Percentiles rank a stretch among this genome's conserved stretches.
phyloP scores from a whole-genome alignment of 2,797 vertebrate species.

The Sarcophilus harrisii region DNA sequence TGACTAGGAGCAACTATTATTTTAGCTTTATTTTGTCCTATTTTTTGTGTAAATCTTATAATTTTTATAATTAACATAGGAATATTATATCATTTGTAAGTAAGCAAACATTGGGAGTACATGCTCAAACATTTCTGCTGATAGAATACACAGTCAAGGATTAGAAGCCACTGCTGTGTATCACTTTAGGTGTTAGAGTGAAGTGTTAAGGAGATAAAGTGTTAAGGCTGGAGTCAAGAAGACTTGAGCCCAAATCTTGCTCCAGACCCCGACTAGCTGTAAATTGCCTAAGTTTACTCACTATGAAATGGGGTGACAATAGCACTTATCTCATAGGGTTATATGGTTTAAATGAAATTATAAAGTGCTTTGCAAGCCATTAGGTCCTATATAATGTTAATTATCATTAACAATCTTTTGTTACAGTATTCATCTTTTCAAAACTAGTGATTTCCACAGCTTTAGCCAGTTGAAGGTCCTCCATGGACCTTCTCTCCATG shows the following conservation, averaged over 20 bases:
- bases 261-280: background rate
- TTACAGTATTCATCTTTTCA: background rate
- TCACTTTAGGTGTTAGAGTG: background rate
- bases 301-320: background rate
- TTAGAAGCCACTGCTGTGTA: background rate
- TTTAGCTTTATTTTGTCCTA: background rate
- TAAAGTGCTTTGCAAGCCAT: background rate
- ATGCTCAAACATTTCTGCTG: background rate
- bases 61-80: background rate
- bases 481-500: too few species aligned
- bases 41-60: background rate
- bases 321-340: background rate
- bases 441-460: background rate
- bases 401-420: background rate
- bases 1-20: background rate
- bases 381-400: background rate
- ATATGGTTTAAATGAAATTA: background rate
- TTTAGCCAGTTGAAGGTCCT: background rate
- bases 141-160: background rate
- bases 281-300: background rate
- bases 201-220: background rate
- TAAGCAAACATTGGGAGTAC: background rate
- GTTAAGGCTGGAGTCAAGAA: background rate
- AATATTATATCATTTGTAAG: background rate
- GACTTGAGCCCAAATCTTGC: background rate